Conservation (phyloP, 2,797 vertebrate species). For the Paratrypauchen microcephalus region DNA sequence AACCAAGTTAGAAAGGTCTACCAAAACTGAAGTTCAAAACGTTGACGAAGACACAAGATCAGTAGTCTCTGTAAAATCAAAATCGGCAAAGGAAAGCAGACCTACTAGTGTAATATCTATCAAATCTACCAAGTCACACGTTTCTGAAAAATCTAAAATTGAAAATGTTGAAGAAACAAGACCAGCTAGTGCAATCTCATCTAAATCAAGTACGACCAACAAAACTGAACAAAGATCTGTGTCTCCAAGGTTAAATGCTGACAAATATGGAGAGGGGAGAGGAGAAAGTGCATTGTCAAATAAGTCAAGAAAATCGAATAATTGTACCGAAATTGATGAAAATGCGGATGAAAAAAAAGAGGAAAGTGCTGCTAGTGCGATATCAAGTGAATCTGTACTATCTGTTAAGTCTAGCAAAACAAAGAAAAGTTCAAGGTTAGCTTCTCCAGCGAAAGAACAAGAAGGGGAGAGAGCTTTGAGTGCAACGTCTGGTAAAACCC, state of each 20-base stretch:
- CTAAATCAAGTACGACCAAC: conserved; percentile 49
- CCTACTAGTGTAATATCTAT: conserved; percentile 18
- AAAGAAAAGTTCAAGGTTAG: conserved; percentile 2
- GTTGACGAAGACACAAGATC: not conserved
- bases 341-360: conserved; percentile 27
- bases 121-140: conserved; percentile 49
- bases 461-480: conserved; percentile 32
- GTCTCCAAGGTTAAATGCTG: conserved; percentile 28
- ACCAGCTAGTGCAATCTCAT: conserved; percentile 55
- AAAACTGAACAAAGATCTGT: conserved; percentile 47
- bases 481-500: conserved; percentile 37
- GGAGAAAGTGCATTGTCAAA: conserved; percentile 44
- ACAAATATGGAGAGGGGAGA: conserved; percentile 46
- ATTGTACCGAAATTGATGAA: conserved; percentile 6
- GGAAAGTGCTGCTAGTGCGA: conserved; percentile 29
- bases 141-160: conserved; percentile 57
- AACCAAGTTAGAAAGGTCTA: not conserved
- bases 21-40: not conserved
- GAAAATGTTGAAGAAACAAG: conserved; percentile 38
- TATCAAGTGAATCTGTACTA: conserved; percentile 40
- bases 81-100: conserved; percentile 1
- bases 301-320: conserved; percentile 42
- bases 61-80: not conserved
- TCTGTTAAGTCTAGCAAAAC: conserved; percentile 37
- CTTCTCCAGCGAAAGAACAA: conserved; percentile 12